A percentile compares a stretch with the other conserved stretches of the same genome.
phyloP scores from a whole-genome alignment of 2,797 vertebrate genomes.

The Capromys pilorides region DNA sequence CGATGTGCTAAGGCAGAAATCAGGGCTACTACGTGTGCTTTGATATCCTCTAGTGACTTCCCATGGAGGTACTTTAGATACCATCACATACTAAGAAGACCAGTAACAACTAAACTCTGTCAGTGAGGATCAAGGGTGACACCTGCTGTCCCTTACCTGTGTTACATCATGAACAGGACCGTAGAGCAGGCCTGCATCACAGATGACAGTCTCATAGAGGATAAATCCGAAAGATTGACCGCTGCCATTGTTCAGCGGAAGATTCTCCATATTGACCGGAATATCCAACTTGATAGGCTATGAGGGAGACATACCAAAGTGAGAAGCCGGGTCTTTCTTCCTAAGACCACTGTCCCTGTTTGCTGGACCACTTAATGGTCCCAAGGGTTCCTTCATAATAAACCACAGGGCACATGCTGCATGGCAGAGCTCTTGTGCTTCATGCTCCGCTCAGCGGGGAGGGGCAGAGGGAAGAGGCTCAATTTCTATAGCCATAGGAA shows the following conservation, averaged over 20 bases:
- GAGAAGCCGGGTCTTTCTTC: background rate
- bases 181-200: slow-evolving; percentile 84
- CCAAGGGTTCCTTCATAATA: background rate
- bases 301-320: background rate
- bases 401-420: background rate
- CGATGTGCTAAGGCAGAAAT: background rate
- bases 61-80: background rate
- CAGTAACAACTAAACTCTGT: background rate
- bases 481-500: background rate
- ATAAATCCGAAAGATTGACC: slow-evolving; percentile 90
- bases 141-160: slow-evolving; percentile 80
- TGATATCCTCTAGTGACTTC: background rate
- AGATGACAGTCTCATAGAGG: slow-evolving; percentile 88
- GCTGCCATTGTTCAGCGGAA: slow-evolving; percentile 87
- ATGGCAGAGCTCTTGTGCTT: background rate
- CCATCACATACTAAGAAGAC: background rate
- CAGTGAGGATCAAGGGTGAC: background rate
- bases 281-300: slow-evolving; percentile 85
- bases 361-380: background rate
- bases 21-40: background rate
- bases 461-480: background rate
- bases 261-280: slow-evolving; percentile 90
- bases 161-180: slow-evolving; percentile 85
- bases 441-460: background rate
- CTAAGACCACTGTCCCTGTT: background rate